Evolutionary conservation across 2,888 invertebrate genomes (phyloP).

Genomic region (Lypha dubia): DNA sequence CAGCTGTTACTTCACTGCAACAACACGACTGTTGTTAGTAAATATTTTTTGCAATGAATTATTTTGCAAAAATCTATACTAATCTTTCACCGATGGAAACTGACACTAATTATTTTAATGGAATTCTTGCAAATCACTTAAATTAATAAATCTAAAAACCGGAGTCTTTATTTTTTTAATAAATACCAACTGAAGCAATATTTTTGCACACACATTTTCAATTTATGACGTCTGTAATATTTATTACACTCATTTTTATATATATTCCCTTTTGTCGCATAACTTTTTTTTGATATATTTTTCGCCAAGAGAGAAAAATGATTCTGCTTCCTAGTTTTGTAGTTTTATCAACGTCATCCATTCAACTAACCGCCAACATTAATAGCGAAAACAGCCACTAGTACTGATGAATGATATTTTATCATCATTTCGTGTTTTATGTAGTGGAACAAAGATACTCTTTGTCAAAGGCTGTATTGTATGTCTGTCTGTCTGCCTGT

Average conservation of each 20-base stretch:
- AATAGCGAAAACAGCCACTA: conserved; percentile 45
- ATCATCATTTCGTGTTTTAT: conserved; percentile 69
- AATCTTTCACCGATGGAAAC: too few relatives aligned
- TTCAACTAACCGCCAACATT: conserved; percentile 48
- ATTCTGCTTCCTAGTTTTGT: conserved; percentile 28
- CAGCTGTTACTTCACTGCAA: too few relatives aligned
- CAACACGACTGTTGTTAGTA: too few relatives aligned
- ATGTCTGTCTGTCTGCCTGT: conserved; percentile 1
- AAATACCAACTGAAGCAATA: conserved; percentile 1
- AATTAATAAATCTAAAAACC: conserved; percentile 26
- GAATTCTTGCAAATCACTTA: conserved; percentile 30
- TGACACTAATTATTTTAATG: too few relatives aligned
- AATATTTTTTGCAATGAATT: too few relatives aligned
- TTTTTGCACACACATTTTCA: conserved; percentile 38
- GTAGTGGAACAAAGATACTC: conserved; percentile 67
- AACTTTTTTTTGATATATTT: not conserved
- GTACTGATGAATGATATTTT: conserved; percentile 70
- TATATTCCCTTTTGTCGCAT: conserved; percentile 11
- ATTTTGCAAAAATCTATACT: too few relatives aligned
- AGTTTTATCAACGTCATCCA: conserved; percentile 49
- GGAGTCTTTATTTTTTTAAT: too few relatives aligned
- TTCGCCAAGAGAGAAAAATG: conserved; percentile 23
- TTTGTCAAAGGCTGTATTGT: conserved; percentile 61
- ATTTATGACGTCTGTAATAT: conserved; percentile 35
- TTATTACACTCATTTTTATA: conserved; percentile 43